phyloP scores from a whole-genome alignment of 2,113 vertebrate genomes.

The Podarcis cretensis region DNA sequence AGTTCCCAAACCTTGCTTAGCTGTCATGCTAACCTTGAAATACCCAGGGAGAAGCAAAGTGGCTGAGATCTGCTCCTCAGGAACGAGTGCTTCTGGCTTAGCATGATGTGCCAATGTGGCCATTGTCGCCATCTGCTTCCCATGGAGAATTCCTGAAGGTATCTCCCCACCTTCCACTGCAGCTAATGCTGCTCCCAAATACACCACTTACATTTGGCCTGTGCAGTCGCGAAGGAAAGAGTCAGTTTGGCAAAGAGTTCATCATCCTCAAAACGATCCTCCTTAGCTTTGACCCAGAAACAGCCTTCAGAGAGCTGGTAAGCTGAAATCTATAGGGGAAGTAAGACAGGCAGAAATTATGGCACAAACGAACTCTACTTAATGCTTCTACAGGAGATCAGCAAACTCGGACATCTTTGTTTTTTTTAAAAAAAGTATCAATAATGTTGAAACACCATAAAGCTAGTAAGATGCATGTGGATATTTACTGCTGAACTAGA shows the following conservation, averaged over 20 bases:
- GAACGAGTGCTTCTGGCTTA: neutral
- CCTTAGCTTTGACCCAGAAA: conserved; percentile 88
- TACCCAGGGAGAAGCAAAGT: too few relatives aligned
- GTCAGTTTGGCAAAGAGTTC: conserved; percentile 92
- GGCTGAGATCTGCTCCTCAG: too few relatives aligned
- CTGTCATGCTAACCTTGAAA: too few relatives aligned
- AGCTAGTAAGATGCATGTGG: neutral
- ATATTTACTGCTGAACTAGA: neutral
- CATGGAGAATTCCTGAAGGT: neutral
- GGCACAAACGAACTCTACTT: neutral
- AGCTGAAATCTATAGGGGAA: conserved; percentile 76
- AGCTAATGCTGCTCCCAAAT: neutral
- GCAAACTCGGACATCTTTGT: too few relatives aligned
- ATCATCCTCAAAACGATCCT: conserved; percentile 84
- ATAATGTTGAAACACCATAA: too few relatives aligned
- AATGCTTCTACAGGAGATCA: neutral
- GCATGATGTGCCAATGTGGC: accelerated
- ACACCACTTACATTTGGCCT: conserved; percentile 85
- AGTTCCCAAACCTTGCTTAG: too few relatives aligned
- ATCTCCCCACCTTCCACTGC: neutral
- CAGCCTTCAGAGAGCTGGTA: conserved; percentile 86
- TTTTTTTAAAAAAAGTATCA: too few relatives aligned
- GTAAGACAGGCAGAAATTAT: neutral
- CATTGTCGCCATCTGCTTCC: neutral
- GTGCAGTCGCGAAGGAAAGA: conserved; percentile 83